phyloP scores from a whole-genome alignment of 2,797 vertebrate species.

The Enteromius anoplus region DNA sequence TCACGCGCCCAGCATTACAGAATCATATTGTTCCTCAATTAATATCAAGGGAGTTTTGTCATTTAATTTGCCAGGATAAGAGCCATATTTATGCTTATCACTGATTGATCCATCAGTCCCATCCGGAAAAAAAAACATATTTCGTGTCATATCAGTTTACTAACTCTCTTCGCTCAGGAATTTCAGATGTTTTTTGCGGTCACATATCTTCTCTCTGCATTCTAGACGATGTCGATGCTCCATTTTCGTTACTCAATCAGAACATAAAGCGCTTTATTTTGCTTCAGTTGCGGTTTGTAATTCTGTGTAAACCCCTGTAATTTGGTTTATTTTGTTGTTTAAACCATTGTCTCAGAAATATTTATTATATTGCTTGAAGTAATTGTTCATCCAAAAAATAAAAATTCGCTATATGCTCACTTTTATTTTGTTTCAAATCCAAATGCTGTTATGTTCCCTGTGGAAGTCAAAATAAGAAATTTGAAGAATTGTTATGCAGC shows the following conservation, averaged over 20 bases:
- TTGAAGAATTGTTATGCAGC: background rate
- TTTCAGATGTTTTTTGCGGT: slow-evolving; percentile 1
- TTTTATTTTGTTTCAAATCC: background rate
- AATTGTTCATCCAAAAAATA: background rate
- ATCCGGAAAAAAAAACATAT: slow-evolving; percentile 4
- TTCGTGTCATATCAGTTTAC: background rate
- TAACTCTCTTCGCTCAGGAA: slow-evolving; percentile 18
- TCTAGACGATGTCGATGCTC: background rate
- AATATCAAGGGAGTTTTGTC: slow-evolving; percentile 24
- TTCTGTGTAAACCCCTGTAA: background rate
- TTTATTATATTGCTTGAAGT: background rate
- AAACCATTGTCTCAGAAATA: background rate
- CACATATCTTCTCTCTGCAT: slow-evolving; percentile 8
- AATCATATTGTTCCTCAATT: background rate
- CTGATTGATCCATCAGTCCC: background rate
- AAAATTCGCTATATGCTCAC: background rate
- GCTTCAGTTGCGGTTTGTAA: slow-evolving; percentile 13
- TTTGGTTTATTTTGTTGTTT: no score
- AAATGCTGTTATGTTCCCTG: background rate
- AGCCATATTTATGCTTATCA: background rate
- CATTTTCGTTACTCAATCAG: slow-evolving; percentile 16
- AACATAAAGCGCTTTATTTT: slow-evolving; percentile 6
- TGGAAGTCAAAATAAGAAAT: slow-evolving; percentile 5
- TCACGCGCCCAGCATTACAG: slow-evolving; percentile 1
- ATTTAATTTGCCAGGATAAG: slow-evolving; percentile 18